Evolutionary conservation across 2,888 invertebrate genomes (phyloP), one percentile per base, ranked within the genome.

Genomic region (Aproaerema taeniolella): DNA sequence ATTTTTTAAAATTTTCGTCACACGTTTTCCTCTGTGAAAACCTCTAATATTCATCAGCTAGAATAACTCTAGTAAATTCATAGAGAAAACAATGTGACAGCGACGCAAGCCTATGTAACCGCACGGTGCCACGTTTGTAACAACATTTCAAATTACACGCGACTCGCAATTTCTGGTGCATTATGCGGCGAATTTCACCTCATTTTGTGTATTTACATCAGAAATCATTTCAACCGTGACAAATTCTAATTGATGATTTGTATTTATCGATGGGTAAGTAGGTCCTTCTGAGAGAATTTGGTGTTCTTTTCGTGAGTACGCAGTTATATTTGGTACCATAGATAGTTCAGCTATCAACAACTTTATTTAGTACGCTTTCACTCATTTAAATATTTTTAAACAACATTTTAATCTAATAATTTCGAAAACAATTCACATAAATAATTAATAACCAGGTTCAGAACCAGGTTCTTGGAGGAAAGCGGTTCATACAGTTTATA

Each of bases 91-190:
- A 34, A 2, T 12, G 39, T 47, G 56, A 58, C 55, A 43, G 28
- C 50, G 50, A 50, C 47, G 37, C 43, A 41, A 52, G n/a, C 58
- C 58, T 50, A 53, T 37, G 40, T 41, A 42, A 26, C 31, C 31
- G 17, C 17, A 25, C 31, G 24, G 30, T 32, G 10, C 30, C 26
- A 11, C 15, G 24, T 38, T 16, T 36, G 35, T 26, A 44, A 44
- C 39, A 32, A 40, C 32, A 41, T 46, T 46, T 43, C 40, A 38
- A 26, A 26, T 26, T 38, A 39, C 34, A 34, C 31, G 35, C 30
- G 38, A 41, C n/a, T 39, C 31, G 31, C 31, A 38, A 28, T 43
- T 46, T 26, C 30, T 31, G 29, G 35, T 33, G 28, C 33, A 32
- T 30, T 32, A 34, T 32, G 16, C 26, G 17, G n/a, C n/a, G n/a